Percentiles rank a stretch among this genome's conserved stretches.
These are phyloP conservation scores for Chloroclysta siterata DNA, from an alignment of 2,888 invertebrate genomes.

Conservation along the genomic window DNA sequence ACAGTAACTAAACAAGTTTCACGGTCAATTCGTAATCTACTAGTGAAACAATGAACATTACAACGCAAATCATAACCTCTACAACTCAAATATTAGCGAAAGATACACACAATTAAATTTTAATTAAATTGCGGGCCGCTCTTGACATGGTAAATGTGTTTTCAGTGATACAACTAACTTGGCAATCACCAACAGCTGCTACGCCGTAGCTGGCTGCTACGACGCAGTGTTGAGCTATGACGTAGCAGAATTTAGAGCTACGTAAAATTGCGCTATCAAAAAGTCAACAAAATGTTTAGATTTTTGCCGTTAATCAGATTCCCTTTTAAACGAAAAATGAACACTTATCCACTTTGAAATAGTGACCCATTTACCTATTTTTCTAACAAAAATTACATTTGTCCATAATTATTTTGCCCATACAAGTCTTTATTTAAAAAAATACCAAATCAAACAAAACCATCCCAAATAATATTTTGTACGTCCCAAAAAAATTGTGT, in stretches of 20 bases:
- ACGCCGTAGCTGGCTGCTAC: constrained; percentile 3
- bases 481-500: no score
- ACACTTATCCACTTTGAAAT: no score
- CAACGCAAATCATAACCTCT: constrained; percentile 17
- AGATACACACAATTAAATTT: constrained; percentile 42
- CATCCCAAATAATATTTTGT: no score
- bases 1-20: no score
- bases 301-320: no score
- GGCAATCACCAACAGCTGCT: not conserved
- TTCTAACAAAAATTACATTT: no score
- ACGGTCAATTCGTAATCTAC: not conserved
- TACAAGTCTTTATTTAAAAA: no score
- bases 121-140: constrained; percentile 46
- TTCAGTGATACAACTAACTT: constrained; percentile 7
- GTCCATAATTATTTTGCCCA: no score
- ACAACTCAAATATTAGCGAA: constrained; percentile 40
- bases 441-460: no score
- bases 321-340: no score
- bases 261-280: not conserved
- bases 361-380: no score
- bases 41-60: constrained; percentile 8
- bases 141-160: not conserved
- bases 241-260: constrained; percentile 1
- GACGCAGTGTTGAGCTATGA: not conserved
- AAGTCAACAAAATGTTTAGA: no score